Conservation (phyloP, 2,797 vertebrate species). For the Orestias chungarensis region DNA sequence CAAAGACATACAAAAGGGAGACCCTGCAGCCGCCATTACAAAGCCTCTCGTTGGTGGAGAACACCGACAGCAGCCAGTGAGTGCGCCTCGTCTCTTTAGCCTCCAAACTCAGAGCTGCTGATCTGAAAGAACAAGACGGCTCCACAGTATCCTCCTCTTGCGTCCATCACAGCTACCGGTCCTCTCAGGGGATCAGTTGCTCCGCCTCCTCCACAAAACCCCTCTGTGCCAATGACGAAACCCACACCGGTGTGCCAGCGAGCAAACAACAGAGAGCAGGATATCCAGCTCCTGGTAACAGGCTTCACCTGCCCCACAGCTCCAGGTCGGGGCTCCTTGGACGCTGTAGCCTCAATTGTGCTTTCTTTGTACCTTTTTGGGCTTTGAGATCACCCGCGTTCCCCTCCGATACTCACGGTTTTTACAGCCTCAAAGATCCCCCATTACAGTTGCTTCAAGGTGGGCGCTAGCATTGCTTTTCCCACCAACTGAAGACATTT, state of each 20-base stretch:
- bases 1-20: slow-evolving; percentile 99
- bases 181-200: slow-evolving; percentile 89
- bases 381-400: slow-evolving; percentile 54
- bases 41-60: slow-evolving; percentile 90
- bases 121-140: slow-evolving; percentile 58
- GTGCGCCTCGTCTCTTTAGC: slow-evolving; percentile 9
- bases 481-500: slow-evolving; percentile 64
- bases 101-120: slow-evolving; percentile 63
- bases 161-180: slow-evolving; percentile 45
- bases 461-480: slow-evolving; percentile 42
- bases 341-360: slow-evolving; percentile 61
- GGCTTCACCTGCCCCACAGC: slow-evolving; percentile 12
- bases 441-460: slow-evolving; percentile 34
- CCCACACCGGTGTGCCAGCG: slow-evolving; percentile 83
- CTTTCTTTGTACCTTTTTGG: slow-evolving; percentile 57
- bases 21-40: slow-evolving; percentile 85
- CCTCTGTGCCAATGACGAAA: slow-evolving; percentile 83
- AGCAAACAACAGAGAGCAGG: slow-evolving; percentile 37
- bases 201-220: slow-evolving; percentile 80
- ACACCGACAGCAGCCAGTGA: slow-evolving; percentile 92
- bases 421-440: slow-evolving; percentile 13
- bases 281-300: slow-evolving; percentile 20
- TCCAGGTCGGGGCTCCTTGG: slow-evolving; percentile 33
- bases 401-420: slow-evolving; percentile 47
- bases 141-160: slow-evolving; percentile 24